Percentiles rank a stretch among this genome's conserved stretches.
phyloP scores from a whole-genome alignment of 2,113 vertebrate species.

The Dicaeum eximium region DNA sequence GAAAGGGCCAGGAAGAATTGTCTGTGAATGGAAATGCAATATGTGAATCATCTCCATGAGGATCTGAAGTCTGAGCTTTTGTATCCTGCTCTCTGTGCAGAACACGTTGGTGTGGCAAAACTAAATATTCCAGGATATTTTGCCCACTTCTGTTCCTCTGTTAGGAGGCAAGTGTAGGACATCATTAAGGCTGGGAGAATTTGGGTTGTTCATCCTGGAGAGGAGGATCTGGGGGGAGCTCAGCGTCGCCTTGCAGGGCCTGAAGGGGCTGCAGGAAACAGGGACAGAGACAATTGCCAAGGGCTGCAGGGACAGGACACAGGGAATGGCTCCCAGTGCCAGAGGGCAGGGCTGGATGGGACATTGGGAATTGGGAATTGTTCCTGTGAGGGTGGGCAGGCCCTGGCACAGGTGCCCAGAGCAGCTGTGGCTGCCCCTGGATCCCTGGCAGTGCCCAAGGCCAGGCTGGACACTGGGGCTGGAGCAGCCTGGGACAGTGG shows the following conservation, averaged over 20 bases:
- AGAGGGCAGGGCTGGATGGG: fast-evolving
- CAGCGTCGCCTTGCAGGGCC: fast-evolving
- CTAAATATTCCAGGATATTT: not conserved
- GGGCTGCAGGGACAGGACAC: fast-evolving
- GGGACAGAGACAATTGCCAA: not conserved
- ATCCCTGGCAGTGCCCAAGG: not conserved
- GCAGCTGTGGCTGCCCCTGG: not conserved
- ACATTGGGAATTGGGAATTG: fast-evolving
- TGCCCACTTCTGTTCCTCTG: not conserved
- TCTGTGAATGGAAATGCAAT: not conserved
- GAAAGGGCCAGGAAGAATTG: not conserved
- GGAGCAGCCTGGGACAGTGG: not conserved
- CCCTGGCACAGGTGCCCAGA: not conserved
- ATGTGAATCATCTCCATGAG: not conserved
- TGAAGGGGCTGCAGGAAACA: not conserved
- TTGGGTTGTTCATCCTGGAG: not conserved
- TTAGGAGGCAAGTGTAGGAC: not conserved
- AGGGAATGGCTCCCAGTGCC: not conserved
- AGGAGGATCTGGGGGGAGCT: not conserved
- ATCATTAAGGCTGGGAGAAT: not conserved
- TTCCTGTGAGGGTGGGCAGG: fast-evolving
- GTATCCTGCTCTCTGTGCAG: not conserved
- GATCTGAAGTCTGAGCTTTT: not conserved
- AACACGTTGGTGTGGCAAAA: not conserved
- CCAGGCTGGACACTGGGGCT: not conserved